Evolutionary conservation across 2,797 vertebrate species (phyloP), one percentile per base, ranked within the genome.

Genomic region (Halcyon badia): DNA sequence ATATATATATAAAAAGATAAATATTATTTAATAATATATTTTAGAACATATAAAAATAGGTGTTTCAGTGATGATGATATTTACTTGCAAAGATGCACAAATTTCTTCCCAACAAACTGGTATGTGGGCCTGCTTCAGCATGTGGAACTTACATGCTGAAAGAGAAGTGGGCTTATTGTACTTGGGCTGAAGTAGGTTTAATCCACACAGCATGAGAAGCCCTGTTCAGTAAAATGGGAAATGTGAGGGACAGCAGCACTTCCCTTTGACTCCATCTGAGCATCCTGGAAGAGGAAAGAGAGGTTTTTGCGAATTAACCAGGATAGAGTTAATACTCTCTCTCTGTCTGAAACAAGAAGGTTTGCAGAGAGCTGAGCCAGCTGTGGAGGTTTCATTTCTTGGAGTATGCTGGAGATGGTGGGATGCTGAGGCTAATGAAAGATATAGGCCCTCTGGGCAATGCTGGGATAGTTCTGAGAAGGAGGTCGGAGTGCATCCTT

Each of bases 281-380:
- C 28, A 11, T 31, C 17, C n/a, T 62, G 12, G 35, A n/a, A 84
- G 25, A 56, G 51, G 25, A 58, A 54, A 83, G 15, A 12, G 28
- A 78, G 13, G 4, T 58, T 72, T 88, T 39, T 39, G 62, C 0
- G 0, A 25, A 3, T 66, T 41, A 30, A 49, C 0, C 6, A 75
- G 30, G 41, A 54, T 58, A 41, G 58, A 65, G 11, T 77, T 89
- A 77, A 81, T 83, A 48, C 5, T 72, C 31, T 64, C 26, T 65
- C 49, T 35, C 68, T 87, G 37, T 20, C 39, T 57, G 33, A 21
- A 39, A 24, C 30, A 64, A 49, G 60, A n/a, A 30, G 10, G 14
- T 46, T 76, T 69, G 54, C 41, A 72, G 33, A 39, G 42, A 41
- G 11, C 41, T 54, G 66, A 88, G 41, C 54, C 65, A 82, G 41